These are phyloP conservation scores for Nemapogon koenigi DNA, from an alignment of 2,888 invertebrate species.

Conservation along the genomic window DNA sequence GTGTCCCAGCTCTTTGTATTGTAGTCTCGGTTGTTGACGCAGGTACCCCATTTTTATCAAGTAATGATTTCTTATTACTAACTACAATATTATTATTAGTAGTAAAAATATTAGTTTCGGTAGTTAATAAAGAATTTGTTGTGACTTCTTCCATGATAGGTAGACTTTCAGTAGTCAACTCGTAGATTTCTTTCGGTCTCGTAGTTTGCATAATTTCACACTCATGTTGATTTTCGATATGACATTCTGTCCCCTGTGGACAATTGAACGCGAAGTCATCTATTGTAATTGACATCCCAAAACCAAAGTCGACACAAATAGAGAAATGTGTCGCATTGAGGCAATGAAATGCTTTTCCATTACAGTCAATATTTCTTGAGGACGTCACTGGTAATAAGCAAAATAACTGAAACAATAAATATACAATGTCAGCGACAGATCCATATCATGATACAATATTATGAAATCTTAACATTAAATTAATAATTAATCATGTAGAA, in stretches of 20 bases:
- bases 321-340: slow-evolving; percentile 51
- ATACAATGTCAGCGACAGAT: too few species aligned
- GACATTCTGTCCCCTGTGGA: slow-evolving; percentile 39
- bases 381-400: slow-evolving; percentile 25
- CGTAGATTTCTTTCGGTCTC: not conserved
- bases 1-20: too few species aligned
- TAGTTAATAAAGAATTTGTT: too few species aligned
- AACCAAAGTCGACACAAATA: slow-evolving; percentile 54
- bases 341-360: slow-evolving; percentile 53
- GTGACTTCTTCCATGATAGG: not conserved
- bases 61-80: too few species aligned
- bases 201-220: slow-evolving; percentile 35
- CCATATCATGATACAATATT: too few species aligned
- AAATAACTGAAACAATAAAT: slow-evolving; percentile 31
- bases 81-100: not conserved
- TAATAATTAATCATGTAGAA: too few species aligned
- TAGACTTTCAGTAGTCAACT: not conserved
- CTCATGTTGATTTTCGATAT: slow-evolving; percentile 34
- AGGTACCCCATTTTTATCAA: too few species aligned
- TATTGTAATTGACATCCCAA: slow-evolving; percentile 40
- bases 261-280: slow-evolving; percentile 44
- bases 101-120: not conserved
- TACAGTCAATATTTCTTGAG: slow-evolving; percentile 40
- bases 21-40: too few species aligned
- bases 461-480: too few species aligned